Base-by-base conservation (phyloP, 2,113 vertebrate species). In the Stigmatopora argus region DNA sequence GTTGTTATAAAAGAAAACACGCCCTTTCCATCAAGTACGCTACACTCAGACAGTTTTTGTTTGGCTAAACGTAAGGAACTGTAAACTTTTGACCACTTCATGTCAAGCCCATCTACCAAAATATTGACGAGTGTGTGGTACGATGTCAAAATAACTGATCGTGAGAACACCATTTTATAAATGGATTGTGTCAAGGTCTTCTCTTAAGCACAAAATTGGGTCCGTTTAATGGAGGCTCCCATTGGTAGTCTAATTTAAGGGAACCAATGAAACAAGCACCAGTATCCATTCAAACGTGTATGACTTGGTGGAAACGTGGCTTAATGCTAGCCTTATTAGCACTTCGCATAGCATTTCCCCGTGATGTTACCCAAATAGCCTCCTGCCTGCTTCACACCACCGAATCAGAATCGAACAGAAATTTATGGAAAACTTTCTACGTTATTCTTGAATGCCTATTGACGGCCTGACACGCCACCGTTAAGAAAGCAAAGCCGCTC, bases 261-360 rank as follows among this genome's bases (percentile, higher is more conserved):
- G 35, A 38, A 38, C 26, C 26, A 31, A 31, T 31, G 3, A 31
- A 31, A 10, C 9, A 41, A 41, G 38, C 46, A 48, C 46, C 46
- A 18, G 46, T 48, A 48, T 12, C 53, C 59, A 12, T n/a, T 34
- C 17, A 44, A 44, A 14, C 41, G 12, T 23, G 19, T 44, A 45
- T 35, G 5, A 11, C 59, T 61, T 45, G 59, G 38, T 45, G 59
- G 59, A 61, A 61, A 44, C 38, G 38, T 61, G 59, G 5, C 35
- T 19, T 13, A 8, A 11, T 41, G 35, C 21, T 55, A 55, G 52
- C 15, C 46, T 17, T 15, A 26, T 34, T n/a, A 5, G 57, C 34
- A n/a, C 48, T 7, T n/a, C 18, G 56, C 57, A 41, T 41, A 59
- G 56, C 34, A 3, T 38, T 35, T n/a, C 56, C 11, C n/a, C 34